Base-by-base conservation (phyloP, 2,797 vertebrate genomes). In the Vespertilio murinus region DNA sequence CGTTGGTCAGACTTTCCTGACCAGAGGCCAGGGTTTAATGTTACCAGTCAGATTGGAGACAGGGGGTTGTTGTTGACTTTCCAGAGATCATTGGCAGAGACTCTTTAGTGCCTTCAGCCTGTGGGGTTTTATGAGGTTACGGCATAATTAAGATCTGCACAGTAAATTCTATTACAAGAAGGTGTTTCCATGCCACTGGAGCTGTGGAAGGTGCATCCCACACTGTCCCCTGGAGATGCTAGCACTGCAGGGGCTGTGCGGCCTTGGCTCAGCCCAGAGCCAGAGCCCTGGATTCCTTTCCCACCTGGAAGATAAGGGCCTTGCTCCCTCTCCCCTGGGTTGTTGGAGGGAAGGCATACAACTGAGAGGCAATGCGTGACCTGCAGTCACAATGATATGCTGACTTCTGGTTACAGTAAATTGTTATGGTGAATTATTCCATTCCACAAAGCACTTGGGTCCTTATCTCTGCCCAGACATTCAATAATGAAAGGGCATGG, bases 401-500 rank as follows among this genome's bases (percentile, higher is more conserved):
- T 69, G 28, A 18, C 47, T 45, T 82, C 52, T 82, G 28, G 83
- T 83, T 20, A 47, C 18, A 65, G 0, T 94, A 3, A 30, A 28
- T 38, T 88, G 95, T 90, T 94, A 81, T 67, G 77, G 73, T 47
- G 75, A 87, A 67, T 35, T 47, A 40, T 86, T 94, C 59, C 23
- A 10, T 59, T 12, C 45, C 75, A 54, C 13, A 79, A 13, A 84
- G 28, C 52, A 47, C 38, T 64, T 33, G 12, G 38, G 71, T 30
- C 30, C 52, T 64, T 52, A 11, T 77, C 61, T 77, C 61, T 77
- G 12, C 40, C 38, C n/a, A 45, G 3, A 56, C 75, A 38, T 61
- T 78, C 65, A 71, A 1, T 30, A 64, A 33, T 20, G 17, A 56
- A 61, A 74, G 10, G 40, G 65, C 30, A 25, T 3, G 28, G 38